Percentiles rank a stretch among this genome's conserved stretches.
Conservation (phyloP, 1,140 invertebrate species). For the Hyles vespertilio region DNA sequence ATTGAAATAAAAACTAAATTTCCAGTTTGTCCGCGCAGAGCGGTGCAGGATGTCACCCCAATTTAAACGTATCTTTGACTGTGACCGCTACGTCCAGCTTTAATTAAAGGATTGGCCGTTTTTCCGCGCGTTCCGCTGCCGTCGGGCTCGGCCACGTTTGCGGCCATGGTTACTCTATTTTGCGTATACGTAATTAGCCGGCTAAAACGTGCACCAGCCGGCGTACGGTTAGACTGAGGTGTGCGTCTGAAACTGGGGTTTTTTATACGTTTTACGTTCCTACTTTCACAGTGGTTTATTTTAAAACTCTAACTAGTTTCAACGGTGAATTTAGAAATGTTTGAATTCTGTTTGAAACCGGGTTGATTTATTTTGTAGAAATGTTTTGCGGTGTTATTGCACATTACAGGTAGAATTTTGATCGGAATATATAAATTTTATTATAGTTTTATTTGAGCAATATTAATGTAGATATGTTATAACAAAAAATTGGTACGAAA, state of each 20-base stretch:
- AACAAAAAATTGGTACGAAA: too few relatives aligned
- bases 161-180: slow-evolving; percentile 19
- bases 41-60: not conserved
- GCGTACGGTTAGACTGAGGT: slow-evolving; percentile 36
- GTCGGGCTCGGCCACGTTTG: slow-evolving; percentile 13
- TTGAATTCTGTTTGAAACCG: not conserved
- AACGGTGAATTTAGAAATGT: too few relatives aligned
- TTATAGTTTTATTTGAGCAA: too few relatives aligned
- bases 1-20: too few relatives aligned
- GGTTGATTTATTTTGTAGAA: not conserved
- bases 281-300: too few relatives aligned
- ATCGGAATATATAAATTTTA: too few relatives aligned
- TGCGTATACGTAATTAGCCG: slow-evolving; percentile 33
- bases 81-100: slow-evolving; percentile 38
- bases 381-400: not conserved
- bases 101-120: slow-evolving; percentile 63
- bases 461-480: too few relatives aligned
- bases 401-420: not conserved
- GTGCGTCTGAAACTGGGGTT: slow-evolving; percentile 14
- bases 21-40: too few relatives aligned
- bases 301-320: too few relatives aligned
- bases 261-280: slow-evolving; percentile 15
- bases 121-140: slow-evolving; percentile 34
- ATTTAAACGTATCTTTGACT: slow-evolving; percentile 31
- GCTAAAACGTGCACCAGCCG: slow-evolving; percentile 34